Conservation (phyloP, 2,888 invertebrate genomes). For the Nudaria mundana region DNA sequence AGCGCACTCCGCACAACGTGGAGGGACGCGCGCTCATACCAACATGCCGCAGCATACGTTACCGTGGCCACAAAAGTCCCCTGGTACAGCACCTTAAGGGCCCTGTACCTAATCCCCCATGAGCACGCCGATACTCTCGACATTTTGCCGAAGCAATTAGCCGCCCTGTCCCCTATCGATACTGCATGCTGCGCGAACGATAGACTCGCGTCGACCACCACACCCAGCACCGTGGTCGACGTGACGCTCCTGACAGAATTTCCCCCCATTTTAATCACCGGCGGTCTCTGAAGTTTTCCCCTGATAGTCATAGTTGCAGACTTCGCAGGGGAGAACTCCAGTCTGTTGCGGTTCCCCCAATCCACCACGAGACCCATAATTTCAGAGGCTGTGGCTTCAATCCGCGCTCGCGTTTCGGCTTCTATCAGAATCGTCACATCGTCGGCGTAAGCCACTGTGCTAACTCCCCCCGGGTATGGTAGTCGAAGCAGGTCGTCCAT, state of each 20-base stretch:
- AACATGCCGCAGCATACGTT: slow-evolving; percentile 20
- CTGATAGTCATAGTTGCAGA: not conserved
- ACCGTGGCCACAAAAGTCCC: slow-evolving; percentile 4
- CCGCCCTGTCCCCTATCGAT: slow-evolving; percentile 17
- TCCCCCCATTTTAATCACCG: slow-evolving; percentile 1
- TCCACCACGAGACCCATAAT: not conserved
- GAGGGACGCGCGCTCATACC: not conserved
- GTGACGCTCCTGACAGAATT: slow-evolving; percentile 3
- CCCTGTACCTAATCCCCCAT: slow-evolving; percentile 20
- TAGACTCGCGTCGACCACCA: slow-evolving; percentile 17
- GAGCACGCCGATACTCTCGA: slow-evolving; percentile 28
- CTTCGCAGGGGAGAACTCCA: not conserved
- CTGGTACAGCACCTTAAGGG: not conserved
- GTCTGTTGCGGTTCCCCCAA: not conserved
- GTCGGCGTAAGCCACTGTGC: not conserved
- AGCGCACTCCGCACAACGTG: not conserved
- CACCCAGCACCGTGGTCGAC: slow-evolving; percentile 9
- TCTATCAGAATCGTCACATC: not conserved
- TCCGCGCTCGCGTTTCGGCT: not conserved
- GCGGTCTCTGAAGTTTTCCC: not conserved
- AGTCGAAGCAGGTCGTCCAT: not conserved
- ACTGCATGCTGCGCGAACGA: slow-evolving; percentile 16
- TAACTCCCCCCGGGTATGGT: too few relatives aligned
- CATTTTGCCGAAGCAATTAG: slow-evolving; percentile 27
- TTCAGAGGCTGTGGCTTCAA: not conserved